A percentile compares a stretch with the other conserved stretches of the same genome.
Evolutionary conservation across 2,113 vertebrate genomes (phyloP).

Genomic region (Rhineura floridana): DNA sequence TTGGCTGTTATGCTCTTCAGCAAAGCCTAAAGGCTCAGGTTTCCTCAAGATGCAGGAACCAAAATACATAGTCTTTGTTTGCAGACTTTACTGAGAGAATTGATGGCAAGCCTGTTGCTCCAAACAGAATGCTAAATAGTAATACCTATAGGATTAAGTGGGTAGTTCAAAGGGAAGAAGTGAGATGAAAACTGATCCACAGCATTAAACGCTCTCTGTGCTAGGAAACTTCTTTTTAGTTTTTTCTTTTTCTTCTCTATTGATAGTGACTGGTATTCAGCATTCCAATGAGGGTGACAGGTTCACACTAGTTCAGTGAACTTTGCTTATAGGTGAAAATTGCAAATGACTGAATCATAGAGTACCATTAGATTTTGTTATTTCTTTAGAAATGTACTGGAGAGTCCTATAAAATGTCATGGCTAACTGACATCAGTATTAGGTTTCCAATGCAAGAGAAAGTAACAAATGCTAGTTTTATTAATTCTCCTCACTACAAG

Average conservation of each 20-base stretch:
- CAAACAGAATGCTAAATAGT: slow-evolving; percentile 6
- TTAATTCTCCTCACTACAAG: background rate
- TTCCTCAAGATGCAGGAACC: background rate
- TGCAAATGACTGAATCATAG: background rate
- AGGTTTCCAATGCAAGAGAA: background rate
- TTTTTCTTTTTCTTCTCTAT: background rate
- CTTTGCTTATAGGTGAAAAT: background rate
- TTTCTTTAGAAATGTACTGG: background rate
- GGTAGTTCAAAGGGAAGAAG: slow-evolving; percentile 37
- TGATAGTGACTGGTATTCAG: slow-evolving; percentile 26
- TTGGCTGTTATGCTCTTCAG: background rate
- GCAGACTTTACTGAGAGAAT: background rate
- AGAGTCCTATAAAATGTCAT: background rate
- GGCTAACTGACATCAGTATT: background rate
- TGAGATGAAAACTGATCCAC: slow-evolving; percentile 40
- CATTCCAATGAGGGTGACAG: slow-evolving; percentile 11
- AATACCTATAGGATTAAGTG: background rate
- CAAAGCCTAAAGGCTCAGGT: background rate
- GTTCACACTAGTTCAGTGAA: slow-evolving; percentile 22
- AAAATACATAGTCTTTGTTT: background rate
- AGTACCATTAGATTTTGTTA: background rate
- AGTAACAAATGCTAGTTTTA: background rate
- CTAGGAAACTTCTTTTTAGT: slow-evolving; percentile 28
- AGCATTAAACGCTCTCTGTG: background rate
- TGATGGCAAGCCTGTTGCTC: background rate